Evolutionary conservation across 2,888 invertebrate species (phyloP).

Genomic region (Ceratothoa steindachneri): DNA sequence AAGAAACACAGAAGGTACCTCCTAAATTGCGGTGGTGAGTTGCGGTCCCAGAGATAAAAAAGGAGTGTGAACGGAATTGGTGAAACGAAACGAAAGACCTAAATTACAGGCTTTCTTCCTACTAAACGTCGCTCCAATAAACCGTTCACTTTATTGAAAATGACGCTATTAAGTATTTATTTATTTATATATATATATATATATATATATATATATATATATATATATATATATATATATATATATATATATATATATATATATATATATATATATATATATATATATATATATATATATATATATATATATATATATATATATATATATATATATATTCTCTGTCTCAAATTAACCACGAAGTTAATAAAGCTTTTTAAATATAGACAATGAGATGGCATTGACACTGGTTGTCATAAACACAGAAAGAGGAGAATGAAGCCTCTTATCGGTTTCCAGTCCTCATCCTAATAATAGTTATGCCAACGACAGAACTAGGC

Average conservation of each 20-base stretch:
- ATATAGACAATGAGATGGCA: too few species aligned
- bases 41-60: too few species aligned
- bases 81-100: too few species aligned
- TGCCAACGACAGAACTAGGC: neutral
- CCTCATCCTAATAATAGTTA: neutral
- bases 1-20: too few species aligned
- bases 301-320: neutral
- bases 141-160: too few species aligned
- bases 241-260: neutral
- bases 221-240: neutral
- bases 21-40: too few species aligned
- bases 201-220: neutral
- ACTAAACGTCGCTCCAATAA: too few species aligned
- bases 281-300: neutral
- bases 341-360: neutral
- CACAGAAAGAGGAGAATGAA: too few species aligned
- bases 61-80: too few species aligned
- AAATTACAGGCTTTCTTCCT: too few species aligned
- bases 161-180: neutral
- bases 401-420: too few species aligned
- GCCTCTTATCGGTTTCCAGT: neutral
- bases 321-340: neutral
- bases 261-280: neutral
- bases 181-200: conserved; percentile 1
- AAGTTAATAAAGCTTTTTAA: too few species aligned